Conservation (phyloP, 2,888 invertebrate species). For the Hermaeophaga mercurialis region DNA sequence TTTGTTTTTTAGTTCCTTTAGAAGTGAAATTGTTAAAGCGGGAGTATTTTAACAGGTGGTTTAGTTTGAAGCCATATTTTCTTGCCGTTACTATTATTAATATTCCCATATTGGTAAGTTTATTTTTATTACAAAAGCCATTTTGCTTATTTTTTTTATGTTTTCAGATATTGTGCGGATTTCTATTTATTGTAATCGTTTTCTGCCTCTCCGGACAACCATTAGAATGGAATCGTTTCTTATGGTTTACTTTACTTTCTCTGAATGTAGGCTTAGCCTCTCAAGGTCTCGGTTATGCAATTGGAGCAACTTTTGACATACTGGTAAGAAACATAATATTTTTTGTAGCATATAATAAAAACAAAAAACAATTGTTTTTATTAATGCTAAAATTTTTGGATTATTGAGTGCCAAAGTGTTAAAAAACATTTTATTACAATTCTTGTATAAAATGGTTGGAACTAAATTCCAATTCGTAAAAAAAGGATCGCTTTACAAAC, state of each 20-base stretch:
- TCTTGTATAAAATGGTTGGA: too few relatives aligned
- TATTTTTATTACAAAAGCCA: not conserved
- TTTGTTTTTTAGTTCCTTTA: constrained; percentile 62
- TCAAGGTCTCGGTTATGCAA: constrained; percentile 74
- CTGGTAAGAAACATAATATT: constrained; percentile 57
- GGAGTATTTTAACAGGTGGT: constrained; percentile 72
- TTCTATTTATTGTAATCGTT: constrained; percentile 60
- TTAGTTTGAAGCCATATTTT: constrained; percentile 68
- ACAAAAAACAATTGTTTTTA: too few relatives aligned
- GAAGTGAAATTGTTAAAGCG: constrained; percentile 65
- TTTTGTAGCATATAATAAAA: too few relatives aligned
- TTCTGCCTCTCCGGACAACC: constrained; percentile 71
- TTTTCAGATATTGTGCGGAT: constrained; percentile 57
- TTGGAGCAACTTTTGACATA: constrained; percentile 67
- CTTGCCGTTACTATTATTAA: constrained; percentile 62
- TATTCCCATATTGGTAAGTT: constrained; percentile 64
- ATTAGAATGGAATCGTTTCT: constrained; percentile 65
- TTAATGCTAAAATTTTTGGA: too few relatives aligned
- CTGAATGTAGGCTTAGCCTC: constrained; percentile 69
- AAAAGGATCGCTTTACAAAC: too few relatives aligned
- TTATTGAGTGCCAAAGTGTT: too few relatives aligned
- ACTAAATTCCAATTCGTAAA: too few relatives aligned
- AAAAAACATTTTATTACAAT: too few relatives aligned
- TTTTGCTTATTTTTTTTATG: constrained; percentile 1
- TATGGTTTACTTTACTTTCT: constrained; percentile 64